Base-by-base conservation (phyloP, 53 echinoderm and acorn worm species). In the Hippasteria phrygiana region DNA sequence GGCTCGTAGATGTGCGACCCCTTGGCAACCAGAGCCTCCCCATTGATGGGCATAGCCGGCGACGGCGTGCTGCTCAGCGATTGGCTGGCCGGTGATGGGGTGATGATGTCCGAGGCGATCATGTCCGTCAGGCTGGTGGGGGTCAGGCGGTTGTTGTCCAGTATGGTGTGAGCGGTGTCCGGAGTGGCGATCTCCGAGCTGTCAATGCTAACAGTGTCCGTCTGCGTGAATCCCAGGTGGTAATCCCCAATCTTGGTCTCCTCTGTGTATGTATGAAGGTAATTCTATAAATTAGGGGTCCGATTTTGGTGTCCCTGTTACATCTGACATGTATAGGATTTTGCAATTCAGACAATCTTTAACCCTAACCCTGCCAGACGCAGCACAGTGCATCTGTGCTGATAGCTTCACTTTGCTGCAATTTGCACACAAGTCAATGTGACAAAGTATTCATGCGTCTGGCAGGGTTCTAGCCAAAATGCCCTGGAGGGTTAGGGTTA, bases 61-160 rank as follows among this genome's bases (percentile, higher is more conserved):
- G 89, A 89, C 16, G 89, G 89, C 26, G 89, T 78, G 43, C 70
- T 78, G 79, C 79, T 69, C 53, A 54, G 89, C 28, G 79, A 78
- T 4, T 51, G 75, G 37, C 22, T 43, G 48, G 48, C 29, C 4
- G 55, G 54, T 6, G 91, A 91, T 14, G 70, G 80, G 29, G 87
- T 54, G 4, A 76, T 55, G 5, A 90, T 72, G 54, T 96, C 94
- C 73, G 88, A 80, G 67, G 76, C 90, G 13, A 96, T 91, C 65
- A 94, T 87, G 43, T 96, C 96, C 0, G 94, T 87, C 71, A 96
- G 93, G 69, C 94, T 94, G 31, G 97, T 95, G 39, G 97, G 93
- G 18, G 94, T 96, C 77, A 96, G 80, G 35, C 91, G 48, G 47
- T 77, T 77, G n/a, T 43, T 69, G 77, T 91, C 83, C 33, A 91